Evolutionary conservation across 2,113 vertebrate genomes (phyloP).

Genomic region (Centropus unirufus): DNA sequence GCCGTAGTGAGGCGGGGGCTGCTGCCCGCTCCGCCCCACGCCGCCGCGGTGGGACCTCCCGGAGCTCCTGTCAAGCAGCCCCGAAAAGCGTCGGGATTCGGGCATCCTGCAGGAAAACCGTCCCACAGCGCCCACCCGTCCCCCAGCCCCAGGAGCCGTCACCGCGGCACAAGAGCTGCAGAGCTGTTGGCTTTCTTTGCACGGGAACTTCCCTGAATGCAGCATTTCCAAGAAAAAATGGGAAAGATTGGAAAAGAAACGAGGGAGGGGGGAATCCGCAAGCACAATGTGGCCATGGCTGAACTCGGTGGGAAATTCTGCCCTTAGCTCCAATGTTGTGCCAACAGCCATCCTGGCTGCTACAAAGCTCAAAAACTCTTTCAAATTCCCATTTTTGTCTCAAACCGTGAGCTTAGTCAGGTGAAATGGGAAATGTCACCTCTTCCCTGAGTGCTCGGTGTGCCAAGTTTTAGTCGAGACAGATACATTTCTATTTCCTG

Average conservation of each 20-base stretch:
- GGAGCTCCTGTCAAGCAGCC: neutral
- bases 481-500: neutral
- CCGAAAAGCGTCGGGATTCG: neutral
- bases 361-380: neutral
- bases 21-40: too few relatives aligned
- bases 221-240: neutral
- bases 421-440: neutral
- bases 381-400: neutral
- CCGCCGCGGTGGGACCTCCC: neutral
- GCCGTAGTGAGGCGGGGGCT: too few relatives aligned
- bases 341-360: neutral
- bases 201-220: neutral
- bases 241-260: neutral
- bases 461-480: neutral
- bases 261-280: too few relatives aligned
- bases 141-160: too few relatives aligned
- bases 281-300: neutral
- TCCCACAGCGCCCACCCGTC: rapidly evolving
- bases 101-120: neutral
- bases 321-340: rapidly evolving
- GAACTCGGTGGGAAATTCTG: neutral
- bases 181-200: rapidly evolving
- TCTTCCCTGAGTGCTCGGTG: neutral
- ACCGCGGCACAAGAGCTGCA: neutral
- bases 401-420: neutral